Percentiles rank a stretch among this genome's conserved stretches.
Conservation (phyloP, 2,797 vertebrate genomes). For the Mastacembelus armatus region DNA sequence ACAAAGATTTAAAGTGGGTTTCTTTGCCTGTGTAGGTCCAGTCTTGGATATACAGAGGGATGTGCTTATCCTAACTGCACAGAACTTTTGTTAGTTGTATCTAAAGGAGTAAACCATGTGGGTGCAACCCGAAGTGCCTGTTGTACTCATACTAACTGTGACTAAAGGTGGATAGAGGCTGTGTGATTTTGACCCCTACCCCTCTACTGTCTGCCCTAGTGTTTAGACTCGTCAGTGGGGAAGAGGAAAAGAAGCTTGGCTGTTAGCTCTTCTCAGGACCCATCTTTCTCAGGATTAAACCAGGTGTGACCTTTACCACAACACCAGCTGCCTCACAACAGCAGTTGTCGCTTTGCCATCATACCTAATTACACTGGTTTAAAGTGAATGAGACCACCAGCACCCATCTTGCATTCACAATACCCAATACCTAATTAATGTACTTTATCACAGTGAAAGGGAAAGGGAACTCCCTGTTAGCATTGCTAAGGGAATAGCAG, state of each 20-base stretch:
- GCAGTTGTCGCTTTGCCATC: conserved; percentile 78
- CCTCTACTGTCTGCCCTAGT: conserved; percentile 99
- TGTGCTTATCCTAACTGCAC: conserved; percentile 21
- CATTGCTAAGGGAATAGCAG: not conserved
- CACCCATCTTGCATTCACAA: conserved; percentile 62
- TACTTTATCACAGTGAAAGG: conserved; percentile 32
- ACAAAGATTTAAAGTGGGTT: conserved; percentile 31
- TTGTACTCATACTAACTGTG: conserved; percentile 78
- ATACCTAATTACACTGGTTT: conserved; percentile 71
- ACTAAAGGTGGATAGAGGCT: conserved; percentile 79
- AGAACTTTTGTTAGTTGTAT: conserved; percentile 49
- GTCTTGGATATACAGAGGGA: conserved; percentile 26
- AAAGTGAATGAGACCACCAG: conserved; percentile 62
- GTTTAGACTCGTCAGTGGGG: conserved; percentile 99
- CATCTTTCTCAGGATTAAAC: conserved; percentile 99
- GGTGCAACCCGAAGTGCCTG: conserved; percentile 68
- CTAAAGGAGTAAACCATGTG: conserved; percentile 51
- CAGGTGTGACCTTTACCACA: conserved; percentile 96
- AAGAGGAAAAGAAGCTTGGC: conserved; percentile 99
- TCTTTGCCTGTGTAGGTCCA: conserved; percentile 37
- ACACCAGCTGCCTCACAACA: conserved; percentile 92
- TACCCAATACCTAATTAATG: conserved; percentile 33
- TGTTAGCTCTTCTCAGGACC: conserved; percentile 99
- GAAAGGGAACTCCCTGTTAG: not conserved
- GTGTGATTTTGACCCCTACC: conserved; percentile 96